These are phyloP conservation scores for Chinchilla lanigera DNA, from an alignment of 2,113 vertebrate species.

Conservation along the genomic window DNA sequence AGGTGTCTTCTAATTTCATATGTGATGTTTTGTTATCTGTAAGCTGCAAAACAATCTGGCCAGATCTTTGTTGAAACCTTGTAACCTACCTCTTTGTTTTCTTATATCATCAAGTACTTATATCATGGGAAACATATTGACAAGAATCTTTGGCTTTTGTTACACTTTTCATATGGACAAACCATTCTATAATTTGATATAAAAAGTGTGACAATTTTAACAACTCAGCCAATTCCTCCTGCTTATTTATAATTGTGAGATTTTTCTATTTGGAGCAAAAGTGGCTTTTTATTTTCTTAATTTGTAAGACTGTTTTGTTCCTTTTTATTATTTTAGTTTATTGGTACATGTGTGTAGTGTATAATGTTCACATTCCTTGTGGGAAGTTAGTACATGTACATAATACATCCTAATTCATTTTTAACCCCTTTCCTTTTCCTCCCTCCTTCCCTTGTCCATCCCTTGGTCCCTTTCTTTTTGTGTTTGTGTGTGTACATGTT, in stretches of 20 bases:
- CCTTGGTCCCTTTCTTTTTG: not conserved
- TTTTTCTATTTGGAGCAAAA: slow-evolving; percentile 36
- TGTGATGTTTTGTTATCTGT: not conserved
- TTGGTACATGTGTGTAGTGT: not conserved
- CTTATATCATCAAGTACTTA: not conserved
- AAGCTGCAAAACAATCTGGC: not conserved
- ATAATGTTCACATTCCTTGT: not conserved
- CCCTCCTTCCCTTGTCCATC: not conserved
- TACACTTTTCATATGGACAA: not conserved
- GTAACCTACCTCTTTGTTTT: not conserved
- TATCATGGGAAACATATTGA: not conserved
- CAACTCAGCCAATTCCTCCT: not conserved
- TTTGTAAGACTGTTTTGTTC: not conserved
- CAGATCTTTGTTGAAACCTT: not conserved
- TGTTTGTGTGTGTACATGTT: not conserved
- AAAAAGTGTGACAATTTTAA: not conserved
- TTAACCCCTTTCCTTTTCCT: not conserved
- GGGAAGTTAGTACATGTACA: not conserved
- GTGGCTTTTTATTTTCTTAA: not conserved
- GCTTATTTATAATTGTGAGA: slow-evolving; percentile 3
- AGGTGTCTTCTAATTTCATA: not conserved
- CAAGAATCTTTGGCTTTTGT: not conserved
- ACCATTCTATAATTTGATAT: not conserved
- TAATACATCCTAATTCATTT: not conserved
- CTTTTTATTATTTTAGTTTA: not conserved